A percentile compares a stretch with the other conserved stretches of the same genome.
phyloP scores from a whole-genome alignment of 2,113 vertebrate species.

The Hippopotamus amphibius region DNA sequence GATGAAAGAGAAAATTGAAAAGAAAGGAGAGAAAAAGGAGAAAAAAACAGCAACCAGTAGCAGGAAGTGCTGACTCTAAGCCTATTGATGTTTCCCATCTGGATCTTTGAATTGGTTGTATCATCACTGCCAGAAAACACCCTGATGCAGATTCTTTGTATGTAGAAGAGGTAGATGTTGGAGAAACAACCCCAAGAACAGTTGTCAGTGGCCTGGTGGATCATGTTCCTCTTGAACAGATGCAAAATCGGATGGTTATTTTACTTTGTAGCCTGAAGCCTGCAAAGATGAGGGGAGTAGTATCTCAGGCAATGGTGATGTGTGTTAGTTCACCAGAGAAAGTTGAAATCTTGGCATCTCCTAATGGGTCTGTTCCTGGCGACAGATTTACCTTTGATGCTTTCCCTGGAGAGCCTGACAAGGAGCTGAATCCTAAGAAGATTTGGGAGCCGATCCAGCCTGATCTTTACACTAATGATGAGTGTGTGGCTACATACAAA shows the following conservation, averaged over 20 bases:
- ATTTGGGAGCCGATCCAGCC: slow-evolving; percentile 98
- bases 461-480: slow-evolving; percentile 92
- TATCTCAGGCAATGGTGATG: slow-evolving; percentile 97
- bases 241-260: slow-evolving; percentile 96
- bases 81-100: slow-evolving; percentile 94
- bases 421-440: slow-evolving; percentile 98
- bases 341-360: slow-evolving; percentile 95
- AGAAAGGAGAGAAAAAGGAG: slow-evolving; percentile 94
- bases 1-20: slow-evolving; percentile 93
- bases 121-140: slow-evolving; percentile 93
- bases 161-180: slow-evolving; percentile 97
- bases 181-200: slow-evolving; percentile 92
- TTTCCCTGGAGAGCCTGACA: slow-evolving; percentile 96
- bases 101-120: slow-evolving; percentile 95
- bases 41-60: slow-evolving; percentile 89
- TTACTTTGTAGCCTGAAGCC: slow-evolving; percentile 97
- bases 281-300: slow-evolving; percentile 93
- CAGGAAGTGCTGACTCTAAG: slow-evolving; percentile 87
- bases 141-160: slow-evolving; percentile 96
- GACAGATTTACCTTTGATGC: slow-evolving; percentile 93
- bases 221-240: slow-evolving; percentile 96
- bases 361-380: slow-evolving; percentile 90
- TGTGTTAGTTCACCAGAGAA: slow-evolving; percentile 95
- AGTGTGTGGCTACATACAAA: slow-evolving; percentile 96
- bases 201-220: slow-evolving; percentile 98